Evolutionary conservation across 1,140 invertebrate genomes (phyloP).

Genomic region (Metopolophium dirhodum): DNA sequence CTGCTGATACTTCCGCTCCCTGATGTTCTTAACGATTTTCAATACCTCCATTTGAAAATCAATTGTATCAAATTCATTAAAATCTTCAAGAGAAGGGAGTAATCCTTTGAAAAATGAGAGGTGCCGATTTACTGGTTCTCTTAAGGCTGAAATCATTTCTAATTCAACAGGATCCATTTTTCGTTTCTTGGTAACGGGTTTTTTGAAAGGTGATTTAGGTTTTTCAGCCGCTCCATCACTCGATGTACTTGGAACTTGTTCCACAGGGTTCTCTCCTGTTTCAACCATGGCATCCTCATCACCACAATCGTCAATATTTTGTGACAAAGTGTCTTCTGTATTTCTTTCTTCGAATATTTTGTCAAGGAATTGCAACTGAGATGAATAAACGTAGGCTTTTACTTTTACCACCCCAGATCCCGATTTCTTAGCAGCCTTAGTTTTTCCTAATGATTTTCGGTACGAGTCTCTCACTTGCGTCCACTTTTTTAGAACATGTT

Average conservation of each 20-base stretch:
- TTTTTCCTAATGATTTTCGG: neutral
- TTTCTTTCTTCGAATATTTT: conserved; percentile 32
- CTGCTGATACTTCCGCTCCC: neutral
- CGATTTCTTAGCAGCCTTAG: conserved; percentile 20
- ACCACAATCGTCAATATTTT: neutral
- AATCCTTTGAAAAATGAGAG: conserved; percentile 28
- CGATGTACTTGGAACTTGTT: neutral
- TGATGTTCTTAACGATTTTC: neutral
- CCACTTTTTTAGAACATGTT: conserved; percentile 16
- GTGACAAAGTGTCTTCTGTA: neutral
- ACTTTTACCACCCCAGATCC: neutral
- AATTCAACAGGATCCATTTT: neutral
- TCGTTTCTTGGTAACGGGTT: neutral
- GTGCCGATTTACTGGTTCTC: neutral
- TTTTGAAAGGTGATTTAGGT: neutral
- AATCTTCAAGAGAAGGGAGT: neutral
- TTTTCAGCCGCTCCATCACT: neutral
- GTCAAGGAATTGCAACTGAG: conserved; percentile 4
- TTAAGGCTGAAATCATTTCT: neutral
- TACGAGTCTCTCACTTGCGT: conserved; percentile 6
- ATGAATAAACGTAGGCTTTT: conserved; percentile 24
- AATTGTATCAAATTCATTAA: neutral
- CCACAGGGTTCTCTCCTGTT: neutral
- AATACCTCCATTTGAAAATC: conserved; percentile 24
- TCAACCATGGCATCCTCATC: neutral